A percentile compares a stretch with the other conserved stretches of the same genome.
Conservation (phyloP, 2,888 invertebrate genomes). For the Troides aeacus region DNA sequence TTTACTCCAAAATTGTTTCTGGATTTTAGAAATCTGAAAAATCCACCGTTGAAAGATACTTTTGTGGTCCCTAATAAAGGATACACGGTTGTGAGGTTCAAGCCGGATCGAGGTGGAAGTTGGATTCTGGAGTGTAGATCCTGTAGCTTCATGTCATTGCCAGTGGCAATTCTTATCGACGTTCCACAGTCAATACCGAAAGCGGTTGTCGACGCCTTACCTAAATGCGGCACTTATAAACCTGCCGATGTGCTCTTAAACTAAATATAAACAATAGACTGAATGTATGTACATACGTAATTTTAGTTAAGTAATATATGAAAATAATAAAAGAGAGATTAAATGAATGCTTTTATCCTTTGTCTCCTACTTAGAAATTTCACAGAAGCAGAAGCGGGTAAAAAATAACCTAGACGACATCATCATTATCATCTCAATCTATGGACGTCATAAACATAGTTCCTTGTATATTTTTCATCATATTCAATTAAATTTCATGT, state of each 20-base stretch:
- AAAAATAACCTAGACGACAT: too few relatives aligned
- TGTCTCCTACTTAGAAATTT: too few relatives aligned
- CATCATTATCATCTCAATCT: too few relatives aligned
- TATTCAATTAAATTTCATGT: too few relatives aligned
- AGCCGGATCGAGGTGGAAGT: constrained; percentile 77
- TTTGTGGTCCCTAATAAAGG: constrained; percentile 83
- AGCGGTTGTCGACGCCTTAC: constrained; percentile 64
- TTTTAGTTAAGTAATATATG: constrained; percentile 15
- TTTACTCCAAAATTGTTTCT: neutral
- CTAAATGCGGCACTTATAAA: constrained; percentile 74
- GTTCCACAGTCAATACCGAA: constrained; percentile 67
- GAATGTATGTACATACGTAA: constrained; percentile 22
- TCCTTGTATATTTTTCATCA: too few relatives aligned
- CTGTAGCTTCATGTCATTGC: constrained; percentile 62
- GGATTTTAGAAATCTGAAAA: constrained; percentile 67
- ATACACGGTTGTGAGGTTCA: constrained; percentile 75
- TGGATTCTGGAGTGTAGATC: constrained; percentile 73
- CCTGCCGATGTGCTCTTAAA: constrained; percentile 72
- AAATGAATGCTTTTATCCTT: too few relatives aligned
- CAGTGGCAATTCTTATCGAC: constrained; percentile 71
- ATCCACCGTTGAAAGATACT: constrained; percentile 81
- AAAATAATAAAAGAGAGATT: constrained; percentile 1
- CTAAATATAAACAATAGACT: constrained; percentile 38
- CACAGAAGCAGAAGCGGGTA: too few relatives aligned
- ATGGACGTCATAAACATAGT: too few relatives aligned